Conservation (phyloP, 2,888 invertebrate species). For the Epistrophe grossulariae region DNA sequence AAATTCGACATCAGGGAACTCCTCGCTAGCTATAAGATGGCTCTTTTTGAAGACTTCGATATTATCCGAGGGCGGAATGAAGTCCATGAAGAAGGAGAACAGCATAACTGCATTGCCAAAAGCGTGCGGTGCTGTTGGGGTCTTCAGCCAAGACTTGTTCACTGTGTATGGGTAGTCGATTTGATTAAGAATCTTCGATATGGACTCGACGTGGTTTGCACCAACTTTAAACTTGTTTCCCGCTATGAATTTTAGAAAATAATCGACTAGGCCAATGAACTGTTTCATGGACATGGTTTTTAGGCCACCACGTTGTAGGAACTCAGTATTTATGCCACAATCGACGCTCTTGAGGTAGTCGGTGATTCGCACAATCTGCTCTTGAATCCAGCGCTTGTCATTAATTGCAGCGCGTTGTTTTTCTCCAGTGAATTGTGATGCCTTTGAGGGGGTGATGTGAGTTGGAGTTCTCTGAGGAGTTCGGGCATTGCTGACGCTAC, state of each 20-base stretch:
- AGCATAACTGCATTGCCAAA: conserved; percentile 81
- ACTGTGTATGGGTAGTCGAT: conserved; percentile 81
- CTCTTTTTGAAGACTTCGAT: conserved; percentile 59
- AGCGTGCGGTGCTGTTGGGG: conserved; percentile 82
- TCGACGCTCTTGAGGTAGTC: conserved; percentile 78
- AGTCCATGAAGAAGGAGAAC: conserved; percentile 81
- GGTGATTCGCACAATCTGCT: conserved; percentile 79
- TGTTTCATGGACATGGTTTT: conserved; percentile 83
- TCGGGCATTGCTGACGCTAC: conserved; percentile 76
- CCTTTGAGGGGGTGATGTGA: conserved; percentile 56
- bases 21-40: conserved; percentile 46
- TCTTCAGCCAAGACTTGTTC: conserved; percentile 83
- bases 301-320: conserved; percentile 78
- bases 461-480: conserved; percentile 74
- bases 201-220: conserved; percentile 81
- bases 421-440: conserved; percentile 78
- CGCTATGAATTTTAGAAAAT: conserved; percentile 80
- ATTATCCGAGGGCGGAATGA: conserved; percentile 76
- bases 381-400: conserved; percentile 82
- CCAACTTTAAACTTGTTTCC: conserved; percentile 80
- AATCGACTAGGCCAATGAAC: conserved; percentile 81
- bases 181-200: conserved; percentile 80
- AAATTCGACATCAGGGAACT: conserved; percentile 79
- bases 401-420: conserved; percentile 79
- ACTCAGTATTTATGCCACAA: conserved; percentile 78